These are phyloP conservation scores for Gavialis gangeticus DNA, from an alignment of 2,113 vertebrate genomes.

Conservation along the genomic window DNA sequence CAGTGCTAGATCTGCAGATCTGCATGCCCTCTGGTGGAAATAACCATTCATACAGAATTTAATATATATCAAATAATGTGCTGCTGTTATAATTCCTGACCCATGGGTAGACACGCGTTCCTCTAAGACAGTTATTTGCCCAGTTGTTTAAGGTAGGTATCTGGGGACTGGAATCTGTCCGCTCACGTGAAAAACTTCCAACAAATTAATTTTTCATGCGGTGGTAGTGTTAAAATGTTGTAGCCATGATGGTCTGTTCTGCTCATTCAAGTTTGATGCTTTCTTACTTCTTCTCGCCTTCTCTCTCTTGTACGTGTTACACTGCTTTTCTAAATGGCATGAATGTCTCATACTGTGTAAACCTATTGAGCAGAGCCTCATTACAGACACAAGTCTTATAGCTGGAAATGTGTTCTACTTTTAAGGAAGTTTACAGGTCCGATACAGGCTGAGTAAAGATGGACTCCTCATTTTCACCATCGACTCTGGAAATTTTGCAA, in stretches of 20 bases:
- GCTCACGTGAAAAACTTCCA: background rate
- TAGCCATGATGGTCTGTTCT: background rate
- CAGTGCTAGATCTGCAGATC: constrained; percentile 44
- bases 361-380: background rate
- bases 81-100: background rate
- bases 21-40: constrained; percentile 73
- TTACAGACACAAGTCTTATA: background rate
- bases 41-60: background rate
- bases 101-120: background rate
- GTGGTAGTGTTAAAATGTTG: no score
- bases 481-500: constrained; percentile 86
- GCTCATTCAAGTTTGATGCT: background rate
- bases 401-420: constrained; percentile 44
- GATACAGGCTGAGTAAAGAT: constrained; percentile 88
- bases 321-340: background rate
- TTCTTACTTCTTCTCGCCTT: background rate
- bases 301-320: constrained; percentile 11
- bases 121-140: background rate
- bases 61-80: background rate
- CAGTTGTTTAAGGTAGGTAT: background rate
- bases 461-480: constrained; percentile 87
- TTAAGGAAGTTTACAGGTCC: constrained; percentile 95
- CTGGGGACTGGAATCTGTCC: background rate
- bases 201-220: background rate
- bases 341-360: background rate